phyloP scores from a whole-genome alignment of 2,888 invertebrate genomes.

The Tupiocoris notatus region DNA sequence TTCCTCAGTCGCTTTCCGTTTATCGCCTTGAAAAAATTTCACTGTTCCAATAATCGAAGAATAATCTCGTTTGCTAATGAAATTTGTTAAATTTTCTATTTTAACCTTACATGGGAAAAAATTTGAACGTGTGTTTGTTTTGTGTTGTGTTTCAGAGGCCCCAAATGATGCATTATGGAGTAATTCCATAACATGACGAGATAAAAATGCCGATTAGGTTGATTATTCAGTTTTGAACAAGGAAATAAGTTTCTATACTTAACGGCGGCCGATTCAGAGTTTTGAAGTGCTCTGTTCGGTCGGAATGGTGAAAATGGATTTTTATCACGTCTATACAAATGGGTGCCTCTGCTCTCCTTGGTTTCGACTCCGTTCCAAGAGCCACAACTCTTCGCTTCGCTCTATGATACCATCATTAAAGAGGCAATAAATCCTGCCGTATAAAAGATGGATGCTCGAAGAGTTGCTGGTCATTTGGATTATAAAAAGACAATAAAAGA shows the following conservation, averaged over 20 bases:
- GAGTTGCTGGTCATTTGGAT: slow-evolving; percentile 21
- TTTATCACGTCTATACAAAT: slow-evolving; percentile 35
- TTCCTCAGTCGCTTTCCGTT: too few relatives aligned
- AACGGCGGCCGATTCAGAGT: background rate
- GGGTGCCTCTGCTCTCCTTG: slow-evolving; percentile 44
- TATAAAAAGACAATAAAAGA: background rate
- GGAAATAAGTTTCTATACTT: background rate
- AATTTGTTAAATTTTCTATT: background rate
- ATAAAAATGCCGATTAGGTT: slow-evolving; percentile 18
- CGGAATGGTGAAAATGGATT: slow-evolving; percentile 14
- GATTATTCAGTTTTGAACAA: background rate
- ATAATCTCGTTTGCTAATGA: background rate
- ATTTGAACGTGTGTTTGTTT: slow-evolving; percentile 45
- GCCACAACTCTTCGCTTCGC: slow-evolving; percentile 32
- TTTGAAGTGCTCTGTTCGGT: too few relatives aligned
- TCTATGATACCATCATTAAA: background rate
- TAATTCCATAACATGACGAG: slow-evolving; percentile 37
- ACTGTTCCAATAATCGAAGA: background rate
- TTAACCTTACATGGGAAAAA: slow-evolving; percentile 44
- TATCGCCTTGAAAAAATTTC: slow-evolving; percentile 2
- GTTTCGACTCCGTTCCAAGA: slow-evolving; percentile 27
- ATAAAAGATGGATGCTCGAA: background rate
- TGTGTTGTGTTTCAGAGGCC: slow-evolving; percentile 49
- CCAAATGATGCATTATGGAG: slow-evolving; percentile 35
- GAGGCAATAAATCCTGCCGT: background rate